Evolutionary conservation across 2,113 vertebrate genomes (phyloP).

Genomic region (Lagopus leucura): DNA sequence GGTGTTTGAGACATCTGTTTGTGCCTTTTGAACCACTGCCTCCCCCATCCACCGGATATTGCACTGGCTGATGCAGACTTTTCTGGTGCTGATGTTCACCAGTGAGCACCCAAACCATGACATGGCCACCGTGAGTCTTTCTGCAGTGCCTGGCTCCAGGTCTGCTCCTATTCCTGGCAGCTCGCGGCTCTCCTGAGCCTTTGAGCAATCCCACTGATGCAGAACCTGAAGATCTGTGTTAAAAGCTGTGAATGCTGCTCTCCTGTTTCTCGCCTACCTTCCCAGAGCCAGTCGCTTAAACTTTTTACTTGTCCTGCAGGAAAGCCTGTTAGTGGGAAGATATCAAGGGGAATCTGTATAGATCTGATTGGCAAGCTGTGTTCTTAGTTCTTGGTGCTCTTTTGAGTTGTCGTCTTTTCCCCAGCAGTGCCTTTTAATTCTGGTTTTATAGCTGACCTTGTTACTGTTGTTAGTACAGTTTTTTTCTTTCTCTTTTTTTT

Average conservation of each 20-base stretch:
- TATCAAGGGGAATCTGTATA: conserved; percentile 73
- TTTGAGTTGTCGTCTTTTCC: conserved; percentile 70
- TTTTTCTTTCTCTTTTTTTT: conserved; percentile 66
- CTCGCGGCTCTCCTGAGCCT: background rate
- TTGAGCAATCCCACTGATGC: background rate
- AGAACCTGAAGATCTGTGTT: conserved; percentile 5
- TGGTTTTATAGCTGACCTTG: conserved; percentile 77
- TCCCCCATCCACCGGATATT: accelerated
- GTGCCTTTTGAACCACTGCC: background rate
- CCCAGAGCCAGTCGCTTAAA: conserved; percentile 58
- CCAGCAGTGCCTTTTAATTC: conserved; percentile 78
- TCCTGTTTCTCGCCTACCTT: conserved; percentile 54
- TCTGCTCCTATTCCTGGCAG: background rate
- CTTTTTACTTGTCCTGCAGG: conserved; percentile 72
- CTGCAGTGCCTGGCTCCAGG: background rate
- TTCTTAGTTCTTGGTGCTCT: conserved; percentile 72
- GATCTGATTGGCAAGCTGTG: conserved; percentile 71
- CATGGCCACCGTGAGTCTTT: background rate
- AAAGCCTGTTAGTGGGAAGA: conserved; percentile 73
- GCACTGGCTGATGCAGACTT: background rate
- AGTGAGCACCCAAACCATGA: background rate
- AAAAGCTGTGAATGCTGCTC: conserved; percentile 41
- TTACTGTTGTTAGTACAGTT: conserved; percentile 75
- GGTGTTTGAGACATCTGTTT: background rate
- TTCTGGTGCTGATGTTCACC: background rate